Base-by-base conservation (phyloP, 2,888 invertebrate genomes). In the Diachrysia chrysitis region DNA sequence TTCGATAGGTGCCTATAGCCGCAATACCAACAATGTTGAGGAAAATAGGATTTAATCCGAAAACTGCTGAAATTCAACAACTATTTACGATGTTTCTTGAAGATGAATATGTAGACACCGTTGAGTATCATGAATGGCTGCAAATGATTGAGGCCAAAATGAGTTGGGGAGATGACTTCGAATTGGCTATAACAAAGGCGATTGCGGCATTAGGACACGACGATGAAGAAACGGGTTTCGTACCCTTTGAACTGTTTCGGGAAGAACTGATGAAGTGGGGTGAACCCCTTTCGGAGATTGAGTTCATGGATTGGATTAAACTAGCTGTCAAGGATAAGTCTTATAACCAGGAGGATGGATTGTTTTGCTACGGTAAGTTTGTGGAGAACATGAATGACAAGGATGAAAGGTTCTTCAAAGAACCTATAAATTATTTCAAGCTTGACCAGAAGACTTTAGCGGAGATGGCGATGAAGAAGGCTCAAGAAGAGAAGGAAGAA, bases 131-230 rank as follows among this genome's bases (percentile, higher is more conserved):
- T 66, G 94, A 95, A 71, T 95, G 88, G 86, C 79, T 90, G 14
- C 88, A 90, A 55, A 95, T 95, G 93, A 89, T 95, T n/a, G 95
- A 95, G 83, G 92, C 91, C 7, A 95, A 95, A 81, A 90, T 93
- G 83, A 82, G 68, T 17, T 90, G 89, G 92, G 94, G 93, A 0
- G 95, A 95, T 63, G 95, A 94, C 53, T 90, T 93, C 29, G 95
- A 95, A 71, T 29, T 81, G 0, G 92, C 80, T 0, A 87, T 95
- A 0, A 89, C 87, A 0, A 89, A 89, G 79, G 93, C 94, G 0
- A 90, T 95, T 61, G 88, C 87, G n/a, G 89, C 89, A 12, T 78
- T 95, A 66, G 87, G 88, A 0, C 92, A 95, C 16, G 95, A 95
- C 53, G 93, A 94, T 4, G 87, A 85, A 63, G 91, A 92, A 75